These are phyloP conservation scores for Oscheius myriophilus DNA, from an alignment of 2,888 invertebrate genomes.

Conservation along the genomic window DNA sequence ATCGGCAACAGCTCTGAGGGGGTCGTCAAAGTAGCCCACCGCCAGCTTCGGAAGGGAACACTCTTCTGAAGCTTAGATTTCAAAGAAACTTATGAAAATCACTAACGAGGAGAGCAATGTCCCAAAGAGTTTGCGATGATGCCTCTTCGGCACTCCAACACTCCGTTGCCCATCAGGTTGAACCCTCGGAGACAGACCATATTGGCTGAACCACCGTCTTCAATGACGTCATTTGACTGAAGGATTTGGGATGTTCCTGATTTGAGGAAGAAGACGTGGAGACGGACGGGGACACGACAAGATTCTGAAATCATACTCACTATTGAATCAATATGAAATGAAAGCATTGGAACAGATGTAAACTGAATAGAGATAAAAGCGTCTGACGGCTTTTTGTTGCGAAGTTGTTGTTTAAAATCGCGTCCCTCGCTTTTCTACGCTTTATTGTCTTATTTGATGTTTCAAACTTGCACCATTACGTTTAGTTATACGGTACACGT, in stretches of 20 bases:
- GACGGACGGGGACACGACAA: conserved; percentile 63
- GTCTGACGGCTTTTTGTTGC: too few species aligned
- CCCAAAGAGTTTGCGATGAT: conserved; percentile 51
- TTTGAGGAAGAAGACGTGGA: conserved; percentile 66
- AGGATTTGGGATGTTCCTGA: conserved; percentile 59
- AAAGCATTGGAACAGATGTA: too few species aligned
- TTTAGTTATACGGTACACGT: too few species aligned
- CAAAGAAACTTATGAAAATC: background rate
- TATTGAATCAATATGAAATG: background rate
- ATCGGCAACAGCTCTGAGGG: conserved; percentile 37
- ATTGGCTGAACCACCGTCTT: conserved; percentile 56
- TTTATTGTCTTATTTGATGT: too few species aligned
- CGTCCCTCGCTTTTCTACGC: too few species aligned
- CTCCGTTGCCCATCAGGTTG: conserved; percentile 51
- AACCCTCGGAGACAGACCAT: conserved; percentile 53
- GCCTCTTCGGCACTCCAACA: conserved; percentile 59
- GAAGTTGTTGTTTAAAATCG: too few species aligned
- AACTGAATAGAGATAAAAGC: too few species aligned
- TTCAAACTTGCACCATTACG: too few species aligned
- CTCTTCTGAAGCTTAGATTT: conserved; percentile 40
- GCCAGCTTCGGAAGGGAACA: conserved; percentile 40
- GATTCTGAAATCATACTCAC: conserved; percentile 43
- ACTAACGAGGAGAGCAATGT: conserved; percentile 62
- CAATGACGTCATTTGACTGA: conserved; percentile 61
- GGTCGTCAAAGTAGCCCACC: conserved; percentile 38